Percentiles rank a stretch among this genome's conserved stretches.
phyloP scores from a whole-genome alignment of 2,888 invertebrate species.

The Clivina fossor region DNA sequence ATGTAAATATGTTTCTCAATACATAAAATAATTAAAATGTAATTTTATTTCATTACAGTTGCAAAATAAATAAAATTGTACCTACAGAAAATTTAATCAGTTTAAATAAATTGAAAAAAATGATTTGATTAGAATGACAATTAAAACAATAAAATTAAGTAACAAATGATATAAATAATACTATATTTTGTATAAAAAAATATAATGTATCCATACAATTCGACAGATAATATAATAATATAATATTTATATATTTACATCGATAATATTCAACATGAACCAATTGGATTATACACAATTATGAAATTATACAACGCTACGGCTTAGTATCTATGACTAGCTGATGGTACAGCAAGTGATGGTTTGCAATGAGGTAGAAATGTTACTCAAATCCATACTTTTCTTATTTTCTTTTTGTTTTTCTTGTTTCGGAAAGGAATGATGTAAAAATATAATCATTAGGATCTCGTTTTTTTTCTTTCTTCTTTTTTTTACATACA shows the following conservation, averaged over 20 bases:
- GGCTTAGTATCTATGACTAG: slow-evolving; percentile 54
- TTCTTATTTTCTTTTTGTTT: slow-evolving; percentile 20
- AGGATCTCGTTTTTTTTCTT: too few species aligned
- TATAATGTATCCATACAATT: slow-evolving; percentile 48
- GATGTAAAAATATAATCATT: slow-evolving; percentile 28
- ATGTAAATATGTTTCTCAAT: too few species aligned
- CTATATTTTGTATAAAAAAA: slow-evolving; percentile 54
- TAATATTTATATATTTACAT: slow-evolving; percentile 34
- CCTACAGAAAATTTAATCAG: background rate
- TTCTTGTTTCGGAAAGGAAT: slow-evolving; percentile 30
- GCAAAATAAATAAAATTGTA: background rate
- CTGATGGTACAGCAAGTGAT: slow-evolving; percentile 55
- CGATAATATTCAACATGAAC: slow-evolving; percentile 41
- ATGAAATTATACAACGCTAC: slow-evolving; percentile 43
- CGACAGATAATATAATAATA: slow-evolving; percentile 30
- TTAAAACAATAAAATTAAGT: slow-evolving; percentile 29
- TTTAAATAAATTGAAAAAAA: slow-evolving; percentile 3
- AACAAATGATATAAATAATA: slow-evolving; percentile 49
- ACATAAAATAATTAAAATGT: too few species aligned
- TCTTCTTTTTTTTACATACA: background rate
- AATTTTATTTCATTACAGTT: too few species aligned
- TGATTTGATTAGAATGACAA: too few species aligned
- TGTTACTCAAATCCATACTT: slow-evolving; percentile 10
- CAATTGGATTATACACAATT: slow-evolving; percentile 44
- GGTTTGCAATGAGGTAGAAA: slow-evolving; percentile 55